These are phyloP conservation scores for Beaufortia kweichowensis DNA, from an alignment of 2,113 vertebrate genomes.

Conservation along the genomic window DNA sequence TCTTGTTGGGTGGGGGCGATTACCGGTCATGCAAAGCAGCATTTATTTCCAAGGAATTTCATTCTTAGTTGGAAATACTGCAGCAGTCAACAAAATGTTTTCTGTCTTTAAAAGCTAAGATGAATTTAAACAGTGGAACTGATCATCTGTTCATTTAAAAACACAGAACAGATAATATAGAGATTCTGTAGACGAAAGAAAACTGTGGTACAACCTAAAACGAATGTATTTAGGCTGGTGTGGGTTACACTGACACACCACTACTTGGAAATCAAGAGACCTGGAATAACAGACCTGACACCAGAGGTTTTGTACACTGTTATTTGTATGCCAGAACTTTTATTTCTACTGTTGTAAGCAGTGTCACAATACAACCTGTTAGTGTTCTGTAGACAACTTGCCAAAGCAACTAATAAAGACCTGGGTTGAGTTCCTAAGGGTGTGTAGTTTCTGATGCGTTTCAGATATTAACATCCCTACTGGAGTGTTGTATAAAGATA, in stretches of 20 bases:
- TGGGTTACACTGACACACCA: not conserved
- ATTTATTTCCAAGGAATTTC: conserved; percentile 23
- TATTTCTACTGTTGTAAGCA: too few relatives aligned
- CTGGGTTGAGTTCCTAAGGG: not conserved
- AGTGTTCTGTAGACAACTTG: not conserved
- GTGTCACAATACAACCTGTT: not conserved
- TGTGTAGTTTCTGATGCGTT: too few relatives aligned
- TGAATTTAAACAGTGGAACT: not conserved
- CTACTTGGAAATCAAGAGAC: too few relatives aligned
- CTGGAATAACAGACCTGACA: too few relatives aligned
- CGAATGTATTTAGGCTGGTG: not conserved
- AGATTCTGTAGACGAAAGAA: not conserved
- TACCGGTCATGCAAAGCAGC: conserved; percentile 7
- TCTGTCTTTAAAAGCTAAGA: not conserved
- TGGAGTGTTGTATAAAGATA: too few relatives aligned
- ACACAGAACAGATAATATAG: not conserved
- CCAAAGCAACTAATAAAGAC: not conserved
- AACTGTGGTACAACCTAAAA: not conserved
- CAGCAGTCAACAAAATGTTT: not conserved
- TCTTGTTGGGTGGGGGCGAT: not conserved
- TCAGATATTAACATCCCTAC: too few relatives aligned
- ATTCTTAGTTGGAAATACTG: not conserved
- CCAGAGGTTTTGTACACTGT: not conserved
- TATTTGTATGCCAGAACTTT: too few relatives aligned
- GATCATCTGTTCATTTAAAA: not conserved